Evolutionary conservation across 2,797 vertebrate genomes (phyloP).

Genomic region (Pangasius mekongensis): DNA sequence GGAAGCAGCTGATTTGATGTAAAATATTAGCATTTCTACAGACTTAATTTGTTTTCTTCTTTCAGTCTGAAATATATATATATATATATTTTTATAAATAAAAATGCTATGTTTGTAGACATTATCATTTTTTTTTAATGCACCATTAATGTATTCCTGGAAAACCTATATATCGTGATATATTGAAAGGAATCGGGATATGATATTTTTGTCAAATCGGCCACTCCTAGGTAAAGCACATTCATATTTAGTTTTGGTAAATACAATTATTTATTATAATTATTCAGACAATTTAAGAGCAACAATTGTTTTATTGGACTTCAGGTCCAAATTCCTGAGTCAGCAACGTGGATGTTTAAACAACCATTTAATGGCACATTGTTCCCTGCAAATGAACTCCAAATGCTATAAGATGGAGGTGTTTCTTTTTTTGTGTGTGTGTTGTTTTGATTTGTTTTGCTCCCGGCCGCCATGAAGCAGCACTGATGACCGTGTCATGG

Average conservation of each 20-base stretch:
- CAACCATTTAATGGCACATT: background rate
- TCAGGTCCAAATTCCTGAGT: background rate
- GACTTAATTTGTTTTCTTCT: too few relatives aligned
- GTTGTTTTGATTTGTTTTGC: background rate
- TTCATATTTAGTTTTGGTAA: background rate
- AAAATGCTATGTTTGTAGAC: too few relatives aligned
- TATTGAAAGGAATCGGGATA: background rate
- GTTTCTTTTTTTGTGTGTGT: background rate
- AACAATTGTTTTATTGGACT: background rate
- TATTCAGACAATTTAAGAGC: background rate
- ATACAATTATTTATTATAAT: background rate
- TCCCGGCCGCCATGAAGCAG: background rate
- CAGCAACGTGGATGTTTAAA: background rate
- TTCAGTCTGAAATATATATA: too few relatives aligned
- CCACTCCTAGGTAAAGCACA: background rate
- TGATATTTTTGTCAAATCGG: too few relatives aligned
- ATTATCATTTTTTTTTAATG: too few relatives aligned
- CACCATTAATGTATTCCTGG: too few relatives aligned
- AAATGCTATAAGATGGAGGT: background rate
- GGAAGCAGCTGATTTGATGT: background rate
- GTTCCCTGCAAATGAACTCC: background rate
- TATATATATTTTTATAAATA: too few relatives aligned
- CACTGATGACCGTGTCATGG: background rate
- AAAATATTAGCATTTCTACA: too few relatives aligned
- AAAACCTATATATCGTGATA: background rate